Evolutionary conservation across 2,113 vertebrate genomes (phyloP).

Genomic region (Zosterops borbonicus): DNA sequence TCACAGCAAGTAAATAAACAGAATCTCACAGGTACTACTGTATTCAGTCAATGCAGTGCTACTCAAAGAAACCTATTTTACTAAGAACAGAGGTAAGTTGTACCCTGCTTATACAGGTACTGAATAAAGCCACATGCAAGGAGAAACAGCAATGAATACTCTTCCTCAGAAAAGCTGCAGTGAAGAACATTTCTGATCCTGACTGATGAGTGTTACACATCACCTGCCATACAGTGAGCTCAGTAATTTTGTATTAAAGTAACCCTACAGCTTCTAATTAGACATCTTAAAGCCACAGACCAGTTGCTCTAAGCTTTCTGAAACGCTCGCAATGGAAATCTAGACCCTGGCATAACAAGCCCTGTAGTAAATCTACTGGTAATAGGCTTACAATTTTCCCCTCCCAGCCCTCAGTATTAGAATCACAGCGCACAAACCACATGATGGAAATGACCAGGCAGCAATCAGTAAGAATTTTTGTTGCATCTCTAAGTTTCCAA

Average conservation of each 20-base stretch:
- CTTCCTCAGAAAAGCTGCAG: neutral
- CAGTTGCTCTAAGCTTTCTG: constrained; percentile 12
- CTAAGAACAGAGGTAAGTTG: neutral
- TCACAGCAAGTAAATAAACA: neutral
- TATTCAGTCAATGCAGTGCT: neutral
- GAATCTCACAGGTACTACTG: neutral
- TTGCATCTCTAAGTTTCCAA: neutral
- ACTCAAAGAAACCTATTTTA: neutral
- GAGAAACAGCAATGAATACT: neutral
- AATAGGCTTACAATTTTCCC: constrained; percentile 39
- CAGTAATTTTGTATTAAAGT: constrained; percentile 7
- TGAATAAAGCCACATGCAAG: neutral
- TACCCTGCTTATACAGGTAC: neutral
- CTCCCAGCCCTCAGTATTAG: neutral
- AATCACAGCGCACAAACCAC: neutral
- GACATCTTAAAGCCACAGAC: neutral
- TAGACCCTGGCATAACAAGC: neutral
- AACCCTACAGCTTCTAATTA: constrained; percentile 25
- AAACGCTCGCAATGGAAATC: neutral
- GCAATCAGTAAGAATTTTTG: neutral
- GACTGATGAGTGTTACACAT: neutral
- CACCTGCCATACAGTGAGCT: neutral
- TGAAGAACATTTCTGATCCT: neutral
- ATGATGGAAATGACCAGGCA: neutral
- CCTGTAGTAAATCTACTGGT: constrained; percentile 5